Conservation (phyloP, 2,888 invertebrate genomes). For the Acholoe squamosa region DNA sequence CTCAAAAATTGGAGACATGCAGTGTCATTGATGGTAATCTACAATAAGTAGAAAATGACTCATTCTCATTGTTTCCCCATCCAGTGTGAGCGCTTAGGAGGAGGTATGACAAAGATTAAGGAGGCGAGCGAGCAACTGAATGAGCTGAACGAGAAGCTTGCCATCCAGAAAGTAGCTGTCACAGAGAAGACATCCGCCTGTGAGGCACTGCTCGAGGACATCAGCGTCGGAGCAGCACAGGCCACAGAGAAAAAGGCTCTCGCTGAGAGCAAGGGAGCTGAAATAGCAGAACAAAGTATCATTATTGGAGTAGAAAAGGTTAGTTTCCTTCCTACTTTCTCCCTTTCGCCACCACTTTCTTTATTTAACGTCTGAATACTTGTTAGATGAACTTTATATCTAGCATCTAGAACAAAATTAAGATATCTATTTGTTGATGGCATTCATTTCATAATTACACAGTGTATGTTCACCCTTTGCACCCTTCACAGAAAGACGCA, state of each 20-base stretch:
- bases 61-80: slow-evolving; percentile 65
- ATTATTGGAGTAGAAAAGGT: slow-evolving; percentile 91
- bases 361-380: too few relatives aligned
- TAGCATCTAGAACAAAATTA: too few relatives aligned
- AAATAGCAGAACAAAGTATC: slow-evolving; percentile 92
- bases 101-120: slow-evolving; percentile 91
- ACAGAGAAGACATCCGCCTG: slow-evolving; percentile 92
- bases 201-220: slow-evolving; percentile 90
- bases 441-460: too few relatives aligned
- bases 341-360: too few relatives aligned
- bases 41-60: too few relatives aligned
- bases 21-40: too few relatives aligned
- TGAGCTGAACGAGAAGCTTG: slow-evolving; percentile 91
- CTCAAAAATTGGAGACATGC: too few relatives aligned
- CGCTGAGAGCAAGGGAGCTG: slow-evolving; percentile 91
- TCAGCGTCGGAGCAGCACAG: slow-evolving; percentile 85
- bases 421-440: too few relatives aligned
- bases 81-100: slow-evolving; percentile 88
- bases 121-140: slow-evolving; percentile 93
- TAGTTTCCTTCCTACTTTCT: not conserved
- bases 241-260: slow-evolving; percentile 91
- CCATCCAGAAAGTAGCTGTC: slow-evolving; percentile 92
- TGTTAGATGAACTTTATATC: too few relatives aligned
- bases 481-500: slow-evolving; percentile 88
- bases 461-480: too few relatives aligned